Evolutionary conservation across 2,797 vertebrate genomes (phyloP).

Genomic region (Ptychobarbus kaznakovi): DNA sequence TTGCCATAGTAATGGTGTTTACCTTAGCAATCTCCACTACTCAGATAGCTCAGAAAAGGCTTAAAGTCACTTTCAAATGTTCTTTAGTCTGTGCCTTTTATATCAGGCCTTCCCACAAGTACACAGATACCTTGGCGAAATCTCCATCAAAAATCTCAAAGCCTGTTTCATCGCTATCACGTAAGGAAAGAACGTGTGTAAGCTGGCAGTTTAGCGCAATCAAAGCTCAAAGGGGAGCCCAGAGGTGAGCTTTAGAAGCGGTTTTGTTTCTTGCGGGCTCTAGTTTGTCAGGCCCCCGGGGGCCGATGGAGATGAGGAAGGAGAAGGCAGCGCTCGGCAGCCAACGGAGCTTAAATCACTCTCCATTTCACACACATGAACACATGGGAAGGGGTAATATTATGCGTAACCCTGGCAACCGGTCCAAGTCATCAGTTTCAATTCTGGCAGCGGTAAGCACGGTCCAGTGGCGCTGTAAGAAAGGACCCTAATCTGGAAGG

Average conservation of each 20-base stretch:
- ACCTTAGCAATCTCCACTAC: background rate
- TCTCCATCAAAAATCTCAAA: conserved; percentile 10
- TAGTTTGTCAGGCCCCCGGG: conserved; percentile 19
- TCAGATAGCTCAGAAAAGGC: background rate
- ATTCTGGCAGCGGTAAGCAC: conserved; percentile 57
- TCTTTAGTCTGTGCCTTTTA: background rate
- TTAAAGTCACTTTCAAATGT: conserved; percentile 10
- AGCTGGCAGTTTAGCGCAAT: conserved; percentile 46
- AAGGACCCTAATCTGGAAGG: conserved; percentile 63
- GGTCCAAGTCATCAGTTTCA: conserved; percentile 66
- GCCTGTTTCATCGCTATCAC: background rate
- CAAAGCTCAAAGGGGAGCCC: conserved; percentile 35
- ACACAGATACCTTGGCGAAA: background rate
- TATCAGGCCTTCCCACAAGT: conserved; percentile 8
- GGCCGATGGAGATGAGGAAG: conserved; percentile 9
- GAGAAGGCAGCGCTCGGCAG: conserved; percentile 24
- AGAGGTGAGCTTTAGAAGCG: conserved; percentile 45
- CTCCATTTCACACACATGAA: conserved; percentile 44
- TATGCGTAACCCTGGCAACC: conserved; percentile 64
- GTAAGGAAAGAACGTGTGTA: background rate
- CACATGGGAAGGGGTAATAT: conserved; percentile 55
- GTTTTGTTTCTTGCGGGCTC: conserved; percentile 51
- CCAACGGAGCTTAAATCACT: conserved; percentile 43
- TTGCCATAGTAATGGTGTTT: background rate
- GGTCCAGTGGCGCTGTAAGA: conserved; percentile 63